A percentile compares a stretch with the other conserved stretches of the same genome.
Evolutionary conservation across 2,888 invertebrate genomes (phyloP).

Genomic region (Netelia melanura): DNA sequence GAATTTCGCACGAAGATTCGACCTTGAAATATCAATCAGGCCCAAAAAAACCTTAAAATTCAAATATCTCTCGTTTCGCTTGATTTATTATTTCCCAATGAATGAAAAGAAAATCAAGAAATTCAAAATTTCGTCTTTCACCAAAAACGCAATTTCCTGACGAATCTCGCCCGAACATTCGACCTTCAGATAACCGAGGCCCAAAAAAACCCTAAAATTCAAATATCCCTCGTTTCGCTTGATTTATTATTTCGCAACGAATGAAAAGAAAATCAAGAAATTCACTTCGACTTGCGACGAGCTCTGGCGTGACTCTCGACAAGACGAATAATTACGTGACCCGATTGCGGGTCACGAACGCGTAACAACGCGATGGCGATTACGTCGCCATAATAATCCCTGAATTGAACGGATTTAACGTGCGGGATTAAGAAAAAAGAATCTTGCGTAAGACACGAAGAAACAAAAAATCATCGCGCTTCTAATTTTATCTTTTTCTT

Average conservation of each 20-base stretch:
- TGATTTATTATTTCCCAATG: too few species aligned
- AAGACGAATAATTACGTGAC: background rate
- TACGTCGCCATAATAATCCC: background rate
- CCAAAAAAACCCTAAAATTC: background rate
- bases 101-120: too few species aligned
- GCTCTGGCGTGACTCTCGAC: background rate
- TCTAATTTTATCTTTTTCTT: background rate
- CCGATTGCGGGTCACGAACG: background rate
- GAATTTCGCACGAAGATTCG: background rate
- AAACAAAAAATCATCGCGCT: too few species aligned
- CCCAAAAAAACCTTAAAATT: too few species aligned
- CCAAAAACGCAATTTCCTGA: too few species aligned
- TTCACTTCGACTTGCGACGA: background rate
- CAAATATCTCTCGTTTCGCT: too few species aligned
- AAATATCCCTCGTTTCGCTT: background rate
- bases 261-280: background rate
- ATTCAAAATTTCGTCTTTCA: too few species aligned
- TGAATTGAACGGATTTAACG: background rate
- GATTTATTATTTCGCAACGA: background rate
- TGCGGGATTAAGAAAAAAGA: background rate
- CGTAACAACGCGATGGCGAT: background rate
- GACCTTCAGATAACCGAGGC: too few species aligned
- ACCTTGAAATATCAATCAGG: background rate
- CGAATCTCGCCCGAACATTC: background rate
- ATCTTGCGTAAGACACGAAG: background rate